A percentile compares a stretch with the other conserved stretches of the same genome.
These are phyloP conservation scores for Chloroclysta siterata DNA, from an alignment of 2,888 invertebrate species.

Conservation along the genomic window DNA sequence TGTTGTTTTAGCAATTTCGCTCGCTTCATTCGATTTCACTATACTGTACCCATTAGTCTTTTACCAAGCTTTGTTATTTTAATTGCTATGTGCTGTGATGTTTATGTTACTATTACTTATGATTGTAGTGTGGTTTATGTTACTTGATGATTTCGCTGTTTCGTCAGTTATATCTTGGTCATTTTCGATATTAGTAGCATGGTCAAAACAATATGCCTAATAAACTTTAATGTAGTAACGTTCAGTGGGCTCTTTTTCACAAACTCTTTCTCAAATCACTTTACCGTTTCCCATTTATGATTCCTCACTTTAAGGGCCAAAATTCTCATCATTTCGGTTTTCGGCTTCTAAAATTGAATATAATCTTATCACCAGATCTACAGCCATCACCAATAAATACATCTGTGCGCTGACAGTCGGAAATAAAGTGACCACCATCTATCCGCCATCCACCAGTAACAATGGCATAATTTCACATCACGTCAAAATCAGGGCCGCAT, in stretches of 20 bases:
- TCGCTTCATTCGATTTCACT: constrained; percentile 38
- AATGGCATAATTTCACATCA: constrained; percentile 77
- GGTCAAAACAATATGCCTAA: neutral
- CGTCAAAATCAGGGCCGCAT: constrained; percentile 72
- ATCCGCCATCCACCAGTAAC: constrained; percentile 48
- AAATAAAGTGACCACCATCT: constrained; percentile 61
- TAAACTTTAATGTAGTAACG: neutral
- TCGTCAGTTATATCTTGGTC: neutral
- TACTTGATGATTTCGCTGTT: neutral
- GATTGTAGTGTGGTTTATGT: neutral
- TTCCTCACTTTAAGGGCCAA: constrained; percentile 39
- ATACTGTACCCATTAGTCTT: constrained; percentile 11
- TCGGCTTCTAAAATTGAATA: constrained; percentile 55
- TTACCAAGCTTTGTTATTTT: constrained; percentile 16
- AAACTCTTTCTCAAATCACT: neutral
- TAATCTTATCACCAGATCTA: constrained; percentile 71
- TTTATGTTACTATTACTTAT: neutral
- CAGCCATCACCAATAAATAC: constrained; percentile 75
- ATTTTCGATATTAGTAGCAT: neutral
- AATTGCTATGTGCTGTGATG: constrained; percentile 3
- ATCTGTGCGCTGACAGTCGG: constrained; percentile 64
- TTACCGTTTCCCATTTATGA: constrained; percentile 24
- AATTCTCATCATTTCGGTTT: constrained; percentile 47
- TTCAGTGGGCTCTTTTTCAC: neutral
- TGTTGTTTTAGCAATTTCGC: constrained; percentile 56